These are phyloP conservation scores for Marmota monax DNA, from an alignment of 2,113 vertebrate genomes.

Conservation along the genomic window DNA sequence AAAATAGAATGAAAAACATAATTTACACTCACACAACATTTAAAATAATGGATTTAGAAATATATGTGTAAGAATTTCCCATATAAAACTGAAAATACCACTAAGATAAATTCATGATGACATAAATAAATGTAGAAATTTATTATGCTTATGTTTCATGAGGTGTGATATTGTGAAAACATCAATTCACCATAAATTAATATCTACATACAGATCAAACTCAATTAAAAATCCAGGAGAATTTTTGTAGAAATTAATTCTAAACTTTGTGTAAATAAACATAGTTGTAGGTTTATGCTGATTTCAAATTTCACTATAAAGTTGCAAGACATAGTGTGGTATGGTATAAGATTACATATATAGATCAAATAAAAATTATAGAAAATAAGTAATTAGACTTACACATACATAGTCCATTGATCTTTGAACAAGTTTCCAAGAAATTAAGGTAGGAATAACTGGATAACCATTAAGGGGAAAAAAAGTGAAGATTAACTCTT, in stretches of 20 bases:
- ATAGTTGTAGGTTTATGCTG: not conserved
- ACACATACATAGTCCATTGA: not conserved
- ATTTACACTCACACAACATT: not conserved
- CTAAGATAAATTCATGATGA: not conserved
- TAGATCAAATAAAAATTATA: not conserved
- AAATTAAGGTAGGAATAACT: not conserved
- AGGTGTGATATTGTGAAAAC: not conserved
- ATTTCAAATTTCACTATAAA: not conserved
- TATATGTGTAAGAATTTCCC: not conserved
- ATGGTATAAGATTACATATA: not conserved
- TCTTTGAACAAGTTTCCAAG: not conserved
- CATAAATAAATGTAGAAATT: not conserved
- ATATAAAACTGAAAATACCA: conserved; percentile 5
- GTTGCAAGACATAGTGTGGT: not conserved
- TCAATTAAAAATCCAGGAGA: not conserved
- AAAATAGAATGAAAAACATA: not conserved
- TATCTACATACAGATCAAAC: not conserved
- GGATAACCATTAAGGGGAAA: not conserved
- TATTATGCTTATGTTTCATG: not conserved
- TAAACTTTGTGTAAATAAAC: not conserved
- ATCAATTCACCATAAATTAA: not conserved
- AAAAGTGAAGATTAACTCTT: not conserved
- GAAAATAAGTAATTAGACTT: not conserved
- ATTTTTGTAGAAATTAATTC: not conserved
- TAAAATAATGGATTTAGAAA: not conserved